Percentiles rank a stretch among this genome's conserved stretches.
Conservation (phyloP, 2,888 invertebrate genomes). For the Drosophila picticornis region DNA sequence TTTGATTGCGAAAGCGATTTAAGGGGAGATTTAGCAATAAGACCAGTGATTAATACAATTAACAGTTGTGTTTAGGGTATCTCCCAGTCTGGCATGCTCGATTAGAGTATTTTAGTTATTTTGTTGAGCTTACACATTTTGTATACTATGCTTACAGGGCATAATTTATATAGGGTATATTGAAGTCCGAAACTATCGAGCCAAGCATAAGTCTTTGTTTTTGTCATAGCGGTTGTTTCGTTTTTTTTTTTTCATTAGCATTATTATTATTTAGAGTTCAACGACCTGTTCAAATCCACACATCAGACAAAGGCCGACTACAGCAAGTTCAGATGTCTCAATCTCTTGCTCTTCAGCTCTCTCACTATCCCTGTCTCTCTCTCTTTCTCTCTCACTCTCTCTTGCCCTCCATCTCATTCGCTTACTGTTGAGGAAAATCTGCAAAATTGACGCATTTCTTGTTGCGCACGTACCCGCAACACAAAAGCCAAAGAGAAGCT, state of each 20-base stretch:
- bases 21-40: background rate
- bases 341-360: background rate
- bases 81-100: background rate
- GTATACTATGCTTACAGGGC: background rate
- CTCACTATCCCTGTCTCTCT: background rate
- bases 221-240: slow-evolving; percentile 7
- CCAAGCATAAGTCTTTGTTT: background rate
- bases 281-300: slow-evolving; percentile 9
- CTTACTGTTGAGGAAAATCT: slow-evolving; percentile 29
- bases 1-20: background rate
- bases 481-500: slow-evolving; percentile 46
- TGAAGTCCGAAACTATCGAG: background rate
- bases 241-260: slow-evolving; percentile 35
- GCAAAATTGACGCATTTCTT: slow-evolving; percentile 60
- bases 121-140: background rate
- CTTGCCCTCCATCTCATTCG: background rate
- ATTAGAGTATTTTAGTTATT: fast-evolving
- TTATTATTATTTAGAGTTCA: slow-evolving; percentile 34
- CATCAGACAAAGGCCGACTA: slow-evolving; percentile 27
- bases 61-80: background rate
- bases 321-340: slow-evolving; percentile 12
- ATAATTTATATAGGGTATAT: background rate
- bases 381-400: background rate
- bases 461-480: slow-evolving; percentile 37
- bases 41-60: fast-evolving